Base-by-base conservation (phyloP, 2,888 invertebrate species). In the Callyntrura guangdongensis region DNA sequence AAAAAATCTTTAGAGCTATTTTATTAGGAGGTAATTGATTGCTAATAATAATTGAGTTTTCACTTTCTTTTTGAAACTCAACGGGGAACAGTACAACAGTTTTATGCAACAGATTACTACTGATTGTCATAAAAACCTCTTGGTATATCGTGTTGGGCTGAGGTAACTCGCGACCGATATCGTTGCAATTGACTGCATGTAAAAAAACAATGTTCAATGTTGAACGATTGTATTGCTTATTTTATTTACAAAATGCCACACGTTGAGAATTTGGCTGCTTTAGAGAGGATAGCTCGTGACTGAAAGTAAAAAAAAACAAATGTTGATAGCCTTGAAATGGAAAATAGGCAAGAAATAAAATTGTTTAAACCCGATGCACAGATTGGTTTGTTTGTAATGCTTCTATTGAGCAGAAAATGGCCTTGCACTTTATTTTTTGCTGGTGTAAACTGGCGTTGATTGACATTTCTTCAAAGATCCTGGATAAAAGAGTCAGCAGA, bases 41-140 rank as follows among this genome's bases (percentile, higher is more conserved):
- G 53, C 59, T 25, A 88, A 67, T 88, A 88, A 88, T 81, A 17
- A 82, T 64, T n/a, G 88, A 67, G 81, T 82, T 88, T 89, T 83
- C 89, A 89, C 83, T 89, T 89, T 89, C 77, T 45, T 72, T 72
- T 74, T 61, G 36, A 56, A 61, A 61, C 47, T 49, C 22, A 9
- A 61, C 79, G 53, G 56, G 36, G 25, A 56, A n/a, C 25, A 53
- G 82, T 64, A 47, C 27, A 25, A 49, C 2, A 74, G 20, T 45
- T 45, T 9, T 74, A 22, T 79, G 56, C 27, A 53, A 56, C n/a
- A 25, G 25, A 27, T 36, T 14, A n/a, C n/a, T 36, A 36, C 2
- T 27, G 64, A 72, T 72, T 72, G 8, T 45, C 47, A n/a, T 47
- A 12, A n/a, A 67, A n/a, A 36, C 36, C n/a, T 27, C 69, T 14